phyloP scores from a whole-genome alignment of 1,140 invertebrate genomes.

The Bombus sibiricus region DNA sequence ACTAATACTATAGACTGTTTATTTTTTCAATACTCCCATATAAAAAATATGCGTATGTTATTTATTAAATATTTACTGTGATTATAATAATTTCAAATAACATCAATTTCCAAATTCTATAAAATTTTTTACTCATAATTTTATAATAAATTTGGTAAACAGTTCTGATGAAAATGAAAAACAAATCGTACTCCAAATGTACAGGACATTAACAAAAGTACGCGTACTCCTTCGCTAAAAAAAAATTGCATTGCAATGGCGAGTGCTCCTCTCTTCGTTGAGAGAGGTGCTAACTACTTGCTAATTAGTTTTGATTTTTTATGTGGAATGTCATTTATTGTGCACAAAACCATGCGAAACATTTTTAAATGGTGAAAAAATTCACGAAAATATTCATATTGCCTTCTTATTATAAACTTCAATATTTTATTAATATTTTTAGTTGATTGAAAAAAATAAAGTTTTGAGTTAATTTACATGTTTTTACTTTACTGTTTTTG shows the following conservation, averaged over 20 bases:
- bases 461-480: too few species aligned
- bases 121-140: neutral
- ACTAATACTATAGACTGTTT: neutral
- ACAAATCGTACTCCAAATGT: conserved; percentile 20
- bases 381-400: neutral
- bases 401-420: neutral
- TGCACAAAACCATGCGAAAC: neutral
- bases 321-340: conserved; percentile 25
- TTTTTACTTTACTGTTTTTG: too few species aligned
- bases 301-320: conserved; percentile 32
- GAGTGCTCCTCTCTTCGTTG: conserved; percentile 48
- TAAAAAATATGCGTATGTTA: neutral
- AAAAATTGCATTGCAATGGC: conserved; percentile 79
- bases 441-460: neutral
- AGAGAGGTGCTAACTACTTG: conserved; percentile 18
- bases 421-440: neutral
- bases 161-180: neutral
- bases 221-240: conserved; percentile 51
- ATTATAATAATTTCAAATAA: neutral
- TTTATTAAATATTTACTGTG: neutral
- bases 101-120: neutral
- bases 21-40: neutral
- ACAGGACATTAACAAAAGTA: conserved; percentile 21
- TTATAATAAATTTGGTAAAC: neutral
- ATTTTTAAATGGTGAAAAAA: neutral